Conservation (phyloP, 1,140 invertebrate genomes). For the Nautilus pompilius region DNA sequence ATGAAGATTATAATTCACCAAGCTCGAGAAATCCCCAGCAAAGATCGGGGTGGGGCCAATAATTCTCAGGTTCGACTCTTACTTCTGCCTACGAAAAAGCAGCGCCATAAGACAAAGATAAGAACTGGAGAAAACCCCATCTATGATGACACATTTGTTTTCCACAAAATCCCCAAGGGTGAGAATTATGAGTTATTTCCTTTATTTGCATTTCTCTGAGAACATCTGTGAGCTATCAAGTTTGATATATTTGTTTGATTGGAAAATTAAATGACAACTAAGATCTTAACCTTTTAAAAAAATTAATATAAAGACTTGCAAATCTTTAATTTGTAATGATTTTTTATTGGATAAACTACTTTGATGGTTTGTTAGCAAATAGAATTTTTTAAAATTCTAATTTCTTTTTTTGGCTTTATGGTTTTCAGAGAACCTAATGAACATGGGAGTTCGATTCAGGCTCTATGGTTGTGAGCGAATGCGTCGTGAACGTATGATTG, state of each 20-base stretch:
- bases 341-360: too few relatives aligned
- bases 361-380: too few relatives aligned
- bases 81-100: slow-evolving; percentile 84
- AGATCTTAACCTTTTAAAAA: too few relatives aligned
- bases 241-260: too few relatives aligned
- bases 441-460: slow-evolving; percentile 84
- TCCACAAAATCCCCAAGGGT: slow-evolving; percentile 87
- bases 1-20: slow-evolving; percentile 88
- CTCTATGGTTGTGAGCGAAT: slow-evolving; percentile 87
- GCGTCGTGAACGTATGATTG: slow-evolving; percentile 82
- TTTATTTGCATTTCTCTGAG: too few relatives aligned
- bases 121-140: slow-evolving; percentile 82
- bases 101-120: slow-evolving; percentile 89
- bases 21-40: slow-evolving; percentile 73
- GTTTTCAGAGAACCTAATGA: slow-evolving; percentile 79
- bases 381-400: too few relatives aligned
- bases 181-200: too few relatives aligned
- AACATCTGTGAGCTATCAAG: too few relatives aligned
- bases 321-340: too few relatives aligned
- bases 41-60: slow-evolving; percentile 71
- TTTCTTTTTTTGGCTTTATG: neutral
- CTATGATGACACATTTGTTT: slow-evolving; percentile 87
- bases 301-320: too few relatives aligned
- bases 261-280: too few relatives aligned
- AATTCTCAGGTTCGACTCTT: slow-evolving; percentile 82